These are phyloP conservation scores for Caenorhabditis auriculariae DNA, from an alignment of 2,888 invertebrate genomes.

Conservation along the genomic window DNA sequence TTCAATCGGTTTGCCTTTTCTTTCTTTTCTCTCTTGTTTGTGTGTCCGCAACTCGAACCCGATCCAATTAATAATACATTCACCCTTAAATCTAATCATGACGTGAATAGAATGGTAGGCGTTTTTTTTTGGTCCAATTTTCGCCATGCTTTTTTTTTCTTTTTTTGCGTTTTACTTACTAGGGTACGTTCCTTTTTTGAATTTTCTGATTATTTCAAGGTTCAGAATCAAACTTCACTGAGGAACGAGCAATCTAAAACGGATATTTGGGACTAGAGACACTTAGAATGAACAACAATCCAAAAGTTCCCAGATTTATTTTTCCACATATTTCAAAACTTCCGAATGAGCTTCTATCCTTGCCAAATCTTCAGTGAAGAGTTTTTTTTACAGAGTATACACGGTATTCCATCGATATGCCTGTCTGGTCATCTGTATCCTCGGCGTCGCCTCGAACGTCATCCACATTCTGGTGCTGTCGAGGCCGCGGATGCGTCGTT, in stretches of 20 bases:
- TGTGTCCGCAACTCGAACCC: background rate
- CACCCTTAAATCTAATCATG: no score
- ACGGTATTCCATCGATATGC: slow-evolving; percentile 49
- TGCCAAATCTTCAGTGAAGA: background rate
- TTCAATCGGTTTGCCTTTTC: slow-evolving; percentile 34
- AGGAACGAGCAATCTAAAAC: no score
- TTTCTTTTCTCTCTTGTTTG: background rate
- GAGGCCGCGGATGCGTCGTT: slow-evolving; percentile 39
- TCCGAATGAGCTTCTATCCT: background rate
- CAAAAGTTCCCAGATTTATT: background rate
- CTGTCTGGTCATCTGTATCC: slow-evolving; percentile 46
- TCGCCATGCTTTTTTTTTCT: no score
- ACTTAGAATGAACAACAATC: background rate
- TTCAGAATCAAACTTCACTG: no score
- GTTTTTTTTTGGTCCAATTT: no score
- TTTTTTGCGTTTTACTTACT: no score
- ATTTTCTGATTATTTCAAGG: no score
- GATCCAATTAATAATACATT: background rate
- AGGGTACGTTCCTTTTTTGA: no score
- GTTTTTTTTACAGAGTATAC: slow-evolving; percentile 40
- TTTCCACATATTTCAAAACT: background rate
- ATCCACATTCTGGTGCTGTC: slow-evolving; percentile 49
- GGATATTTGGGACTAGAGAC: no score
- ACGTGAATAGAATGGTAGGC: no score
- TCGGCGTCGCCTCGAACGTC: slow-evolving; percentile 45